Evolutionary conservation across 2,888 invertebrate species (phyloP), one percentile per base, ranked within the genome.

Genomic region (Patella depressa): DNA sequence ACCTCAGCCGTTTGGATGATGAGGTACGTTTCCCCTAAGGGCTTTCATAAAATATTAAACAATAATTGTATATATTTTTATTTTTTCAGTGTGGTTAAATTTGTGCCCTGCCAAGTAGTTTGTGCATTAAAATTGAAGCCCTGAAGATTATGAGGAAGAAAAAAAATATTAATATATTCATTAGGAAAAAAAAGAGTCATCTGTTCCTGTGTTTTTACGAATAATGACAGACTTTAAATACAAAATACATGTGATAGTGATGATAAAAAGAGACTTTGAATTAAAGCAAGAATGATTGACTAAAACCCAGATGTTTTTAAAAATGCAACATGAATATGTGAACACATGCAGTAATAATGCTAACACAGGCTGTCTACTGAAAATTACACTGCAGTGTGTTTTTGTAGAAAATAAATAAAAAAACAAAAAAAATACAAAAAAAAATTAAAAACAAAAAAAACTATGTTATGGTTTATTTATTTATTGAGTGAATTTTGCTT

Each of bases 51-150:
- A 45, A 45, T 45, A 45, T 45, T 45, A 45, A 45, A 45, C 1
- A 45, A 45, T 45, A 45, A 45, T 45, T 45, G 17, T 59, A 59
- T 12, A 65, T 24, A 24, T 14, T 65, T 19, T 9, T 24, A 24
- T 12, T 65, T 15, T 65, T 65, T 24, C 65, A 65, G 65, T 65
- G 65, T 65, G 65, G 65, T 65, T 65, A 24, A 45, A 65, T 65
- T 65, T 65, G 65, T 65, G 65, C 65, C 65, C 65, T 65, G 65
- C 65, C 65, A 65, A 24, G 65, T 65, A 65, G 65, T 65, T 65
- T 65, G 65, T 65, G 65, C 24, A 24, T 65, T 65, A 14, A 65
- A 65, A 65, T 19, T 65, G 65, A 11, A 65, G 24, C 24, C 24
- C 65, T 24, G 65, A 65, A 24, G 65, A 45, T 45, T 45, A 45